These are phyloP conservation scores for Formica selysi DNA, from an alignment of 1,140 invertebrate species.

Conservation along the genomic window DNA sequence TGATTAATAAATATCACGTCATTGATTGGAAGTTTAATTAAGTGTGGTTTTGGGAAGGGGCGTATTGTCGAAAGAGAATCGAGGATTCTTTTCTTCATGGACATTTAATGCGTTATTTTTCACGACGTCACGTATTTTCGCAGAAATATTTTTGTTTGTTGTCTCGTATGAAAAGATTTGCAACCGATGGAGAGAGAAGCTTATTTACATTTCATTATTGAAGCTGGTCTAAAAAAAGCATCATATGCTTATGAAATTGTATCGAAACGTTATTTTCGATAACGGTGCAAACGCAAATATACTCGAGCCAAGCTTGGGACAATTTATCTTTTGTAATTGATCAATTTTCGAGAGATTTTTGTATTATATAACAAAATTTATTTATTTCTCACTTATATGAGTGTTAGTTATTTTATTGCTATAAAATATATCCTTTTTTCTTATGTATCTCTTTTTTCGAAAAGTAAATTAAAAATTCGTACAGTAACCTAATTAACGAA, in stretches of 20 bases:
- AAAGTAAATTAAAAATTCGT: neutral
- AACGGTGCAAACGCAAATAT: slow-evolving; percentile 42
- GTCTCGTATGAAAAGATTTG: slow-evolving; percentile 53
- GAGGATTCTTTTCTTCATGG: slow-evolving; percentile 13
- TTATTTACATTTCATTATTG: slow-evolving; percentile 63
- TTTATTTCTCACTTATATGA: slow-evolving; percentile 1
- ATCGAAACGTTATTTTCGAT: slow-evolving; percentile 53
- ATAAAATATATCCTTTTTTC: neutral
- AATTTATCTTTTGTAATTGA: slow-evolving; percentile 33
- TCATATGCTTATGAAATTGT: slow-evolving; percentile 57
- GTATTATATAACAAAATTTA: slow-evolving; percentile 23
- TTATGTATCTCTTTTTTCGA: neutral
- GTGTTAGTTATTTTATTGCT: slow-evolving; percentile 31
- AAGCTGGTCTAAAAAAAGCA: slow-evolving; percentile 62
- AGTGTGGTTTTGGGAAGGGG: neutral
- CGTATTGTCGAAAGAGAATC: neutral
- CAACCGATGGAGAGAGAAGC: slow-evolving; percentile 9
- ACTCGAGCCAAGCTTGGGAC: slow-evolving; percentile 1
- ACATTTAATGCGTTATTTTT: slow-evolving; percentile 45
- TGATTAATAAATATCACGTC: neutral
- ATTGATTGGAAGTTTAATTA: neutral
- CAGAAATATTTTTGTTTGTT: slow-evolving; percentile 58
- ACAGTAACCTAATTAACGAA: neutral
- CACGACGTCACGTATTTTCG: slow-evolving; percentile 39
- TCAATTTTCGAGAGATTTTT: slow-evolving; percentile 32